Evolutionary conservation across 2,888 invertebrate genomes (phyloP).

Genomic region (Temnothorax rugatulus): DNA sequence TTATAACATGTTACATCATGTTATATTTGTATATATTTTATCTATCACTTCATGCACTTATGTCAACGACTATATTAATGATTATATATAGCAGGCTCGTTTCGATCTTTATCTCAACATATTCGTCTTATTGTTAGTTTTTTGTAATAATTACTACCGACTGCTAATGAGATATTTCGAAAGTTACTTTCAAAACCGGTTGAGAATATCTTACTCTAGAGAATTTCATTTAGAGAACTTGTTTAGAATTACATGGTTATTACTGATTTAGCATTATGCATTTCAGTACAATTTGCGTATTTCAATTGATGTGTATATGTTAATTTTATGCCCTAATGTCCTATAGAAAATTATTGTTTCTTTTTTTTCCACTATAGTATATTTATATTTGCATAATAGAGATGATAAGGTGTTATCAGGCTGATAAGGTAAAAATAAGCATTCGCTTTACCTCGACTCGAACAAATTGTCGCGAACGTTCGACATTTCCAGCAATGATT

Average conservation of each 20-base stretch:
- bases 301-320: background rate
- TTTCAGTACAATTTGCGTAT: background rate
- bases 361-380: background rate
- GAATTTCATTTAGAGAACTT: background rate
- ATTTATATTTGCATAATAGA: background rate
- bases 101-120: background rate
- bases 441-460: constrained; percentile 84
- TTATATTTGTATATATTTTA: background rate
- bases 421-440: background rate
- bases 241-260: background rate
- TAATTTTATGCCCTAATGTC: background rate
- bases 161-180: background rate
- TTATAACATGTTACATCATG: background rate
- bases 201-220: background rate
- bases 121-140: background rate
- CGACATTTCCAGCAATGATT: constrained; percentile 84
- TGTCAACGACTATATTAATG: background rate
- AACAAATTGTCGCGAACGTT: constrained; percentile 85
- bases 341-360: background rate
- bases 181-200: constrained; percentile 35
- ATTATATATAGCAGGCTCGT: background rate
- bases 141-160: background rate
- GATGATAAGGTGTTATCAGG: background rate
- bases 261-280: background rate
- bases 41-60: background rate